Evolutionary conservation across 2,888 invertebrate species (phyloP), one percentile per base, ranked within the genome.

Genomic region (Muscina levida): DNA sequence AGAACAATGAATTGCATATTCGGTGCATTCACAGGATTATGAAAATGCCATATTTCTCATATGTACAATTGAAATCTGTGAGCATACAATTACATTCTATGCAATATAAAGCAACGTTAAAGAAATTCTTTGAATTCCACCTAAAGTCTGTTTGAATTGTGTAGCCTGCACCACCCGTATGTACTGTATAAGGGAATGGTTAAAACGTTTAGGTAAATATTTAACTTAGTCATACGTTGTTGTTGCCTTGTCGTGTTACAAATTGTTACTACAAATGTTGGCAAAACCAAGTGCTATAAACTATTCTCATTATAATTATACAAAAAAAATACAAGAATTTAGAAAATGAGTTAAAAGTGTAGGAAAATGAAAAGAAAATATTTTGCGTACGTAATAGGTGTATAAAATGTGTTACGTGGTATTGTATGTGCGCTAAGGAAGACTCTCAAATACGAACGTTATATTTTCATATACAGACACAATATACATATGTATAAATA

Each of bases 301-400:
- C 66, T 51, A 53, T 44, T 65, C 42, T 51, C 70, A 79, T 74
- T 74, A 59, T 71, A 79, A 79, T 79, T 71, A 65, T 66, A 42
- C 13, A 66, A 74, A 67, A 56, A 56, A 2, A 3, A 48, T 8
- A n/a, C 11, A 17, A 48, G n/a, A 48, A 48, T 48, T 15, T 15
- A 1, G 56, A 13, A 13, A 2, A 26, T 26, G 22, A 4, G 22
- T 53, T n/a, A n/a, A n/a, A 24, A 22, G 53, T 19, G 53, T 2
- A 24, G 13, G 19, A 26, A 13, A 66, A 3, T 46, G 22, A 39
- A 22, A 48, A 37, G 51, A 53, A 42, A 76, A 68, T 39, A 57
- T 59, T 62, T 42, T 24, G 2, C 53, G 57, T 31, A 75, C 57
- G 59, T 79, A 66, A 67, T 72, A 51, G 24, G 66, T 26, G 67